Conservation (phyloP, 2,113 vertebrate species). For the Numenius arquata region DNA sequence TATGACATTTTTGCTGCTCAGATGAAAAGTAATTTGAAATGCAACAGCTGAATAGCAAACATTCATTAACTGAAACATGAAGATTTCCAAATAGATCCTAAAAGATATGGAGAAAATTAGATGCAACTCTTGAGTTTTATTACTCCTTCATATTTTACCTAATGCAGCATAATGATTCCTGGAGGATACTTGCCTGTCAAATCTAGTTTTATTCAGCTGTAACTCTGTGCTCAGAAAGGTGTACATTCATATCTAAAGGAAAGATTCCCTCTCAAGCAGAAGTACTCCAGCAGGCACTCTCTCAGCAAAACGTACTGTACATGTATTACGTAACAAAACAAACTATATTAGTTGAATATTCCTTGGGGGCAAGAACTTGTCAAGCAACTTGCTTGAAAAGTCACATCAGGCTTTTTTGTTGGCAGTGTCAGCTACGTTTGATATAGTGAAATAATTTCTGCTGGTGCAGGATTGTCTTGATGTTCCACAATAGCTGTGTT, state of each 20-base stretch:
- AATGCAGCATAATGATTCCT: not conserved
- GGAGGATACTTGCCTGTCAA: not conserved
- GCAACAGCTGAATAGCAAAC: not conserved
- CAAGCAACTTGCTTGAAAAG: not conserved
- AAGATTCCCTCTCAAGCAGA: not conserved
- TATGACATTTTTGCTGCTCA: not conserved
- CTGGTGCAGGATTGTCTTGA: not conserved
- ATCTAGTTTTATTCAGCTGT: not conserved
- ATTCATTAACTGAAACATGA: not conserved
- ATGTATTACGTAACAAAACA: not conserved
- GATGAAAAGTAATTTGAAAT: not conserved
- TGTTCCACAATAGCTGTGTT: not conserved
- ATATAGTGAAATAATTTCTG: not conserved
- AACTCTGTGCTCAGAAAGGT: not conserved
- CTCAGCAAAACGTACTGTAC: not conserved
- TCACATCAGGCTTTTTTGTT: not conserved
- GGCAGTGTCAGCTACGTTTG: not conserved
- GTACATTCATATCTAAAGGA: not conserved
- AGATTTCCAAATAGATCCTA: not conserved
- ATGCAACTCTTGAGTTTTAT: not conserved
- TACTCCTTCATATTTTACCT: not conserved
- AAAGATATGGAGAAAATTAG: not conserved
- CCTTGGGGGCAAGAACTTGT: not conserved
- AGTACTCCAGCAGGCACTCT: not conserved
- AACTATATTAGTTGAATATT: not conserved